These are phyloP conservation scores for Gobiocypris rarus DNA, from an alignment of 2,113 vertebrate genomes.

Conservation along the genomic window DNA sequence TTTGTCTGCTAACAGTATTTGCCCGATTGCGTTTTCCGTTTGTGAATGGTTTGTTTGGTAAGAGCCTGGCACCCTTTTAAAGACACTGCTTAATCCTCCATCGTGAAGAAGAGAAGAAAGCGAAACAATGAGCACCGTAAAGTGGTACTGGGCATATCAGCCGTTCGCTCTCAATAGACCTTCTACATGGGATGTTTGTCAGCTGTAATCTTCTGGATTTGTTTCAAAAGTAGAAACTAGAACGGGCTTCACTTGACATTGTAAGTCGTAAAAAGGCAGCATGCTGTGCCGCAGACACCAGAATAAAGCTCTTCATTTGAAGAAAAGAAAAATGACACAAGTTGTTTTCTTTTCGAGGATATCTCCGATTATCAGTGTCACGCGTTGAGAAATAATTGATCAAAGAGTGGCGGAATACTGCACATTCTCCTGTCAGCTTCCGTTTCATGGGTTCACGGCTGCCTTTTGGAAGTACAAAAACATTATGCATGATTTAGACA, in stretches of 20 bases:
- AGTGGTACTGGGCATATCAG: conserved; percentile 64
- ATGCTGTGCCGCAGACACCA: conserved; percentile 27
- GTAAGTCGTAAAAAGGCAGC: conserved; percentile 29
- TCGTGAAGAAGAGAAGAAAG: conserved; percentile 61
- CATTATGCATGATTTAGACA: background rate
- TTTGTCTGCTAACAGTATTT: conserved; percentile 69
- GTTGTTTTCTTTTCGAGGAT: conserved; percentile 14
- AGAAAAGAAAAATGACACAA: conserved; percentile 15
- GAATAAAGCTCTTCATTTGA: background rate
- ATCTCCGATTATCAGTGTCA: background rate
- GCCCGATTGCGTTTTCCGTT: conserved; percentile 72
- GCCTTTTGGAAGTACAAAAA: background rate
- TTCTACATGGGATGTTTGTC: conserved; percentile 66
- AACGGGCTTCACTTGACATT: conserved; percentile 18
- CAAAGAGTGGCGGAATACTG: background rate
- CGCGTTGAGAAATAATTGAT: background rate
- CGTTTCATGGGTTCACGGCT: background rate
- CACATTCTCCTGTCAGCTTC: background rate
- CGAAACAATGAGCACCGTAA: conserved; percentile 63
- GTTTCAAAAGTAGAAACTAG: conserved; percentile 38
- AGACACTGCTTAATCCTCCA: conserved; percentile 70
- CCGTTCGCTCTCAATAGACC: conserved; percentile 66
- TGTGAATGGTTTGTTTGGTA: conserved; percentile 72
- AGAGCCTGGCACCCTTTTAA: conserved; percentile 68
- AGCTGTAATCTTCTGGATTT: conserved; percentile 39